Conservation (phyloP, 2,888 invertebrate genomes). For the Brachyptera risi region DNA sequence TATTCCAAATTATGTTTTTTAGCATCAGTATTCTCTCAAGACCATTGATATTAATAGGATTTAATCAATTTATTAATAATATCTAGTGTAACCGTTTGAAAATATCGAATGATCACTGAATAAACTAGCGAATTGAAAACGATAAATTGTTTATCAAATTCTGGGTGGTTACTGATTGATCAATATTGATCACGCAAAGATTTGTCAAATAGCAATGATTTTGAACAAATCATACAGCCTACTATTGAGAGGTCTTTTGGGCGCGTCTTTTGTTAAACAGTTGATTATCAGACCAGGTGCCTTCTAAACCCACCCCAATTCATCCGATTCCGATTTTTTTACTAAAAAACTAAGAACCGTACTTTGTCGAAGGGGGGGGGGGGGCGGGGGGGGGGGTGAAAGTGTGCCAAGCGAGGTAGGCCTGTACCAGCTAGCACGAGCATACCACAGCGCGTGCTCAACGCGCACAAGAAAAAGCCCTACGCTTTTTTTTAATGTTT, state of each 20-base stretch:
- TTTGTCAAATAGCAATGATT: neutral
- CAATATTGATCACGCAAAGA: neutral
- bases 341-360: conserved; percentile 12
- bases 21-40: too few relatives aligned
- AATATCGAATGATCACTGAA: too few relatives aligned
- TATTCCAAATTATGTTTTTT: too few relatives aligned
- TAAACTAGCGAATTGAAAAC: too few relatives aligned
- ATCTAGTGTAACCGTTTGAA: too few relatives aligned
- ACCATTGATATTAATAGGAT: too few relatives aligned
- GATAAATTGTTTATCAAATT: neutral
- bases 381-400: neutral
- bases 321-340: conserved; percentile 18
- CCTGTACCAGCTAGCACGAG: conserved; percentile 13
- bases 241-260: conserved; percentile 18
- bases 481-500: conserved; percentile 4
- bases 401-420: conserved; percentile 13
- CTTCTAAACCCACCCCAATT: conserved; percentile 7
- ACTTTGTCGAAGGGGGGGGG: neutral
- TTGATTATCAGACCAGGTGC: conserved; percentile 20
- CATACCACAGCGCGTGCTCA: conserved; percentile 23
- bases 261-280: conserved; percentile 13
- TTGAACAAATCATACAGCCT: conserved; percentile 7
- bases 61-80: too few relatives aligned
- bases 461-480: neutral
- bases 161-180: conserved; percentile 1